These are phyloP conservation scores for Flexamia atlantica DNA, from an alignment of 2,888 invertebrate species.

Conservation along the genomic window DNA sequence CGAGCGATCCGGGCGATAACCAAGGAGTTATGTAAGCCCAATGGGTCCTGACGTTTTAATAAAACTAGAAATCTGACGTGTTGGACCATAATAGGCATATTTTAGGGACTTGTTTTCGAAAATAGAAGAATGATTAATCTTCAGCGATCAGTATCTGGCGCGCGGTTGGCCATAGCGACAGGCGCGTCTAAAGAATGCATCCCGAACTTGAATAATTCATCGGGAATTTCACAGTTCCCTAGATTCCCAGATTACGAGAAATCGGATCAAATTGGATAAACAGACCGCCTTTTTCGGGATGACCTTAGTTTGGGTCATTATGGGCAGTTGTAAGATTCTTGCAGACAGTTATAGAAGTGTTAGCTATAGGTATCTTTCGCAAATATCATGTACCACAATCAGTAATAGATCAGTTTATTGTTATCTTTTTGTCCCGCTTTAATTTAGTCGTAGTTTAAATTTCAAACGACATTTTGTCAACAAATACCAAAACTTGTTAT, in stretches of 20 bases:
- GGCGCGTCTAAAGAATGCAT: not conserved
- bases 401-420: no score
- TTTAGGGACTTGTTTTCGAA: conserved; percentile 33
- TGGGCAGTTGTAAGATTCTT: no score
- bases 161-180: not conserved
- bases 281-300: not conserved
- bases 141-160: not conserved
- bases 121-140: conserved; percentile 19
- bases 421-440: no score
- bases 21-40: not conserved
- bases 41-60: conserved; percentile 24
- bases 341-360: no score
- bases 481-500: no score
- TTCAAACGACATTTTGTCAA: no score
- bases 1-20: not conserved
- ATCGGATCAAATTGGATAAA: not conserved
- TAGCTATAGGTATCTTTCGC: no score
- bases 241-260: not conserved
- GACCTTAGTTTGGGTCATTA: no score
- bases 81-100: conserved; percentile 33
- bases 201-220: conserved; percentile 6
- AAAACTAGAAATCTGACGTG: conserved; percentile 27
- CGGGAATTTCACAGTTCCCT: not conserved
- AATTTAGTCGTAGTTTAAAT: no score
- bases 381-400: no score